phyloP scores from a whole-genome alignment of 2,888 invertebrate species.

The Heliothis peltigera region DNA sequence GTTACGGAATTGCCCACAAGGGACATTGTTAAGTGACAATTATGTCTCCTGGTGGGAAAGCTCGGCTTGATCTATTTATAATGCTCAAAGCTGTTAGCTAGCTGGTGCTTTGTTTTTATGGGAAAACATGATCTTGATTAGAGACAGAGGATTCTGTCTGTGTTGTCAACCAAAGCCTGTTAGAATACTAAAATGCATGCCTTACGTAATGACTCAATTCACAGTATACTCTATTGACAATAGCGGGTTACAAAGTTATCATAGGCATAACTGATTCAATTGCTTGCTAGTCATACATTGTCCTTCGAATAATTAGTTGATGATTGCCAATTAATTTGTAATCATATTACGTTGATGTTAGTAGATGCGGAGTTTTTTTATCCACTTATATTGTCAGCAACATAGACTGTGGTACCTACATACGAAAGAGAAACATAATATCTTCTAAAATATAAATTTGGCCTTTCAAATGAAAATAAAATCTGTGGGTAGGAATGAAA shows the following conservation, averaged over 20 bases:
- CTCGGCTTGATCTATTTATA: constrained; percentile 9
- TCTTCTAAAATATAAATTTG: too few species aligned
- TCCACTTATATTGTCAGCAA: constrained; percentile 8
- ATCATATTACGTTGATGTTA: constrained; percentile 24
- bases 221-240: neutral
- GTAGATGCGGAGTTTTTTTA: neutral
- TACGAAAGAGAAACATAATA: too few species aligned
- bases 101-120: neutral
- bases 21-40: constrained; percentile 13
- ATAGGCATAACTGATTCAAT: constrained; percentile 1
- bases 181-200: neutral
- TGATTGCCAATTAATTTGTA: constrained; percentile 24
- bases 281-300: neutral
- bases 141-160: neutral
- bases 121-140: neutral
- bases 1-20: constrained; percentile 4
- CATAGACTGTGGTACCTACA: too few species aligned
- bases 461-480: too few species aligned
- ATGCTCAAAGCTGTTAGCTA: neutral
- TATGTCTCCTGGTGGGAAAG: neutral
- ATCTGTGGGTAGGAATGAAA: too few species aligned
- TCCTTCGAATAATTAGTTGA: constrained; percentile 14
- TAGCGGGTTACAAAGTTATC: neutral
- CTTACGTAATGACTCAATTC: neutral
- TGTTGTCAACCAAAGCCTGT: neutral